Evolutionary conservation across 2,797 vertebrate species (phyloP).

Genomic region (Miichthys miiuy): DNA sequence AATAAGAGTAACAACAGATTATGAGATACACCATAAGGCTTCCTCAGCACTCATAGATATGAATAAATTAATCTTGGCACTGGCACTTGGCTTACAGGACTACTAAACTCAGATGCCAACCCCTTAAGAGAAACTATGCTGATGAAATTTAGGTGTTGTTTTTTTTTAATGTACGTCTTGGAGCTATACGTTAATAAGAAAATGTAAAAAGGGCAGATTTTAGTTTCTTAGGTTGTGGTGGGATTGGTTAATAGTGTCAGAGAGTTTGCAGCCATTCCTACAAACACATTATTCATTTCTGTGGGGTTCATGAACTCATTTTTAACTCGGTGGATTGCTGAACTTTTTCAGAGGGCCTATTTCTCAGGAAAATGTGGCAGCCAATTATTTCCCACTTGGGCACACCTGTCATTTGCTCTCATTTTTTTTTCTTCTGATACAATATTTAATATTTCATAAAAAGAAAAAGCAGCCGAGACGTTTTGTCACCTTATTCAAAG

Average conservation of each 20-base stretch:
- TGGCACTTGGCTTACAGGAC: background rate
- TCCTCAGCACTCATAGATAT: constrained; percentile 2
- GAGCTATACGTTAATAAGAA: constrained; percentile 15
- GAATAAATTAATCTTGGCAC: background rate
- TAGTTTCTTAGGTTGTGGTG: constrained; percentile 22
- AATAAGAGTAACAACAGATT: background rate
- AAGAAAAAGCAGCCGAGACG: constrained; percentile 4
- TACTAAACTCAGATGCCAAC: constrained; percentile 11
- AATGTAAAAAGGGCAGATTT: background rate
- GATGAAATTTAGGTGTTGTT: constrained; percentile 11
- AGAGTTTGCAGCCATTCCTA: constrained; percentile 34
- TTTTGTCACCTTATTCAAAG: constrained; percentile 35
- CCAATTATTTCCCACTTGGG: constrained; percentile 58
- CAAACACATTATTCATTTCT: constrained; percentile 45
- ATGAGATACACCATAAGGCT: background rate
- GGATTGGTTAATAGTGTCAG: constrained; percentile 38
- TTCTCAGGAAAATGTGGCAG: constrained; percentile 60
- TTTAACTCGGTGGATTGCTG: constrained; percentile 34
- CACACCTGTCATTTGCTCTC: constrained; percentile 61
- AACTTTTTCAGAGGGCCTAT: constrained; percentile 35
- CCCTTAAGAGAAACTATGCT: constrained; percentile 13
- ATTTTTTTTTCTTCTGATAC: constrained; percentile 42
- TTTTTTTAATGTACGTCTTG: constrained; percentile 16
- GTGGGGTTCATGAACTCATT: constrained; percentile 59
- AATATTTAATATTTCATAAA: constrained; percentile 57